A percentile compares a stretch with the other conserved stretches of the same genome.
Evolutionary conservation across 2,113 vertebrate genomes (phyloP).

Genomic region (Semnornis frantzii): DNA sequence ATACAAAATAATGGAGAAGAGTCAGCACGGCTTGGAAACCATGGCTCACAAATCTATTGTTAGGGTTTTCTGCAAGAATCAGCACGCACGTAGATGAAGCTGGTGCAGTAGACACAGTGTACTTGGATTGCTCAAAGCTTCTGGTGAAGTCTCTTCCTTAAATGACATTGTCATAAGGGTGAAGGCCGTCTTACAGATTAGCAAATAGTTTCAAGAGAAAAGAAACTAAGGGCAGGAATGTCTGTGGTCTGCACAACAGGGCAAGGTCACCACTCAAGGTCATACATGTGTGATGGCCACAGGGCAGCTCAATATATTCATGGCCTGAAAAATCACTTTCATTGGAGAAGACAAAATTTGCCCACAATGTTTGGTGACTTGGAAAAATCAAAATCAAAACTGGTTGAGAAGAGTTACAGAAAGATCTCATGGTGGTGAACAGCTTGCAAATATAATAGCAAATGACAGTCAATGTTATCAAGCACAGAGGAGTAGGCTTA

Average conservation of each 20-base stretch:
- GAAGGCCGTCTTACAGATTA: background rate
- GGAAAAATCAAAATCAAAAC: background rate
- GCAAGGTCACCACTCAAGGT: background rate
- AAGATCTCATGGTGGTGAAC: background rate
- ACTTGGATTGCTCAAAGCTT: background rate
- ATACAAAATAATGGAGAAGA: slow-evolving; percentile 1
- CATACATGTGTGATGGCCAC: background rate
- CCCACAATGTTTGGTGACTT: background rate
- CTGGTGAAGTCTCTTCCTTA: background rate
- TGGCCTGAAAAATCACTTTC: background rate
- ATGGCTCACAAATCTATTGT: background rate
- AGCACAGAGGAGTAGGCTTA: background rate
- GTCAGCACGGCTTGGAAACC: slow-evolving; percentile 16
- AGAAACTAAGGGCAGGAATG: background rate
- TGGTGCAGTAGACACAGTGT: background rate
- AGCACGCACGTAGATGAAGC: rapidly evolving
- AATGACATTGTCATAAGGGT: background rate
- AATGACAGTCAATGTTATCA: background rate
- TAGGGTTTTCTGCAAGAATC: background rate
- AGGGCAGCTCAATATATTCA: background rate
- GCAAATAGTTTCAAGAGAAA: background rate
- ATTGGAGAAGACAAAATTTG: background rate
- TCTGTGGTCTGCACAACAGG: background rate
- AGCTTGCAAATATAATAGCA: background rate
- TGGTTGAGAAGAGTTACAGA: background rate